Evolutionary conservation across 1,140 invertebrate species (phyloP).

Genomic region (Anastatus disparis): DNA sequence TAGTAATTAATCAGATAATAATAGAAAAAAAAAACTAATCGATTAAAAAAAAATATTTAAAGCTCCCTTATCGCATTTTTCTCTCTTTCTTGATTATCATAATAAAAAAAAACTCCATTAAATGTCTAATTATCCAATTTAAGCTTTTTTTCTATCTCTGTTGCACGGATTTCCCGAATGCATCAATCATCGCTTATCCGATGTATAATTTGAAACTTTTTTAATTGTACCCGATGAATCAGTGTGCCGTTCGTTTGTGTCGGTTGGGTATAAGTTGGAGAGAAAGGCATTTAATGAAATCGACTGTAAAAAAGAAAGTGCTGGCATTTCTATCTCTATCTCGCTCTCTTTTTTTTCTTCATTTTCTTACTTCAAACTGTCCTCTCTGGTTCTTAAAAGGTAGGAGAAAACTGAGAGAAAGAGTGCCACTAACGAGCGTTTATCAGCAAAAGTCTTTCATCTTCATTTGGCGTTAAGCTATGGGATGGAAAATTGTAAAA

Average conservation of each 20-base stretch:
- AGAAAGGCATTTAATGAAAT: constrained; percentile 11
- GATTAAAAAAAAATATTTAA: too few species aligned
- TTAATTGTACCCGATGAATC: constrained; percentile 30
- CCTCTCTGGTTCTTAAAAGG: too few species aligned
- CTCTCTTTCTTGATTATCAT: too few species aligned
- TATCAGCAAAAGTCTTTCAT: constrained; percentile 48
- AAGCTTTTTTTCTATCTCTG: neutral
- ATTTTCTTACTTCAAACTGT: too few species aligned
- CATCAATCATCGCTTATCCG: constrained; percentile 27
- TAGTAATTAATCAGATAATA: too few species aligned
- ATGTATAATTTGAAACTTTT: constrained; percentile 38
- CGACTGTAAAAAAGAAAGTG: constrained; percentile 24
- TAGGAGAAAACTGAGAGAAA: neutral
- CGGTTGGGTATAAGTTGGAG: neutral
- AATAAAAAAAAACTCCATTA: constrained; percentile 3
- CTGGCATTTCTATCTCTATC: too few species aligned
- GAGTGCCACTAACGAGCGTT: constrained; percentile 42
- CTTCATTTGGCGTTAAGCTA: constrained; percentile 46
- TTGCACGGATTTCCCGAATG: too few species aligned
- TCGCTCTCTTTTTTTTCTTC: too few species aligned
- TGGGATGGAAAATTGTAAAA: constrained; percentile 18
- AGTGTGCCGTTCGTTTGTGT: neutral
- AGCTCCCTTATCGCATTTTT: too few species aligned
- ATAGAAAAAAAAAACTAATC: too few species aligned
- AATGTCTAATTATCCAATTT: constrained; percentile 23